Evolutionary conservation across 1,140 invertebrate species (phyloP), one percentile per base, ranked within the genome.

Genomic region (Pachypeltis micranthus): DNA sequence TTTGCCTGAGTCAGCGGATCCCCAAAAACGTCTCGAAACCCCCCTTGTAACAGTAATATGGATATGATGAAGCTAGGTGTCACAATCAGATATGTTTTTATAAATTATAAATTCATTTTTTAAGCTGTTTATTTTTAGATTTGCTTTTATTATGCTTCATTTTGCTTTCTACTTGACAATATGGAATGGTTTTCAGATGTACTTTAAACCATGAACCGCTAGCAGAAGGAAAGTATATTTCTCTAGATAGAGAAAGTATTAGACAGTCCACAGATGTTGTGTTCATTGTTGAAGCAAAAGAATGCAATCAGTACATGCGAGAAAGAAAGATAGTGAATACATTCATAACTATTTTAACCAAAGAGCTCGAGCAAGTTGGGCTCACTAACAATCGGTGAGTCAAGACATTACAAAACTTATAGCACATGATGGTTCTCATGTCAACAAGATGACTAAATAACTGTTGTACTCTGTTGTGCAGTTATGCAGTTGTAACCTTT

Each of bases 281-380:
- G 27, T 90, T 96, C 70, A 83, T 95, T 47, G 80, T 95, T 0
- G 92, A 95, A 72, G 88, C 90, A 2, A 89, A 89, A 68, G 72
- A 76, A 1, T 95, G 91, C 71, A 93, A 93, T 74, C 76, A 75
- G 39, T 81, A 85, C 64, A 73, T 85, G 1, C 79, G 76, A 28
- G 74, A 75, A 26, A 78, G 79, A 61, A 82, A 81, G 66, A 86
- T 83, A 63, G 80, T 90, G 27, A 83, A 87, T 59, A 74, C 78
- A 1, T 74, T 92, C 2, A 70, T 89, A 0, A 76, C 77, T 28
- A 79, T 80, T 21, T 70, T 91, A 29, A 80, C 83, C 56, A 84
- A 83, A 65, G 85, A 90, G 67, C 72, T 91, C 1, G 75, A 74
- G 16, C 80, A 80, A 0, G 75, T 76, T 21, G 78, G 78, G 12